Evolutionary conservation across 2,888 invertebrate genomes (phyloP).

Genomic region (Corbicula japonica): DNA sequence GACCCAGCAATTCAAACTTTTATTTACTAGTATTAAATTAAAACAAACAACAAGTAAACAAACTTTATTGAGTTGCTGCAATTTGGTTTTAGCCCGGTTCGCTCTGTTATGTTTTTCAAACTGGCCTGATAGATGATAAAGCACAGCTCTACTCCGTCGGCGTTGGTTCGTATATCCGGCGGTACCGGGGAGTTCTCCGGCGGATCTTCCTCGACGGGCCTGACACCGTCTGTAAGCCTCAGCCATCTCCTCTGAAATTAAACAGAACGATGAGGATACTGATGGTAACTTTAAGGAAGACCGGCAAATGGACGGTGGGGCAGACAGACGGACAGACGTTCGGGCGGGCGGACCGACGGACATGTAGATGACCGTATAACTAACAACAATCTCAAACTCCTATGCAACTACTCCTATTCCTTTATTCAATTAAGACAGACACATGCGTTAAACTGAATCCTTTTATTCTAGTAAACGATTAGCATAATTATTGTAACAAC

Average conservation of each 20-base stretch:
- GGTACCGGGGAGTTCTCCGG: conserved; percentile 68
- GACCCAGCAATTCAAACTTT: no score
- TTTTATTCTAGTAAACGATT: neutral
- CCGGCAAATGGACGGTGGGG: no score
- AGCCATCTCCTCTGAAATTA: conserved; percentile 67
- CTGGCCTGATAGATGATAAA: conserved; percentile 98
- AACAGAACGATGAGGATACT: neutral
- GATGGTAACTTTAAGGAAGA: no score
- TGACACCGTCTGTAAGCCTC: conserved; percentile 68
- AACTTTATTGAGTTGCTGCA: conserved; percentile 98
- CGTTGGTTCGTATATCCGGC: conserved; percentile 92
- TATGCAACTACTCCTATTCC: no score
- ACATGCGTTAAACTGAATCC: neutral
- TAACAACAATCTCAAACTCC: no score
- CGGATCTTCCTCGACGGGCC: conserved; percentile 51
- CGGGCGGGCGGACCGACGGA: no score
- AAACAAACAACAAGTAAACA: conserved; percentile 89
- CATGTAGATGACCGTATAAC: no score
- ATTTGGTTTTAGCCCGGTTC: conserved; percentile 94
- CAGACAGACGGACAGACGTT: no score
- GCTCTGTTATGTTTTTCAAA: conserved; percentile 94
- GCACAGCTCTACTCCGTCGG: conserved; percentile 96
- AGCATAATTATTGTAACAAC: neutral
- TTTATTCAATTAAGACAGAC: neutral
- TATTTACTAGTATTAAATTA: neutral